Evolutionary conservation across 2,797 vertebrate genomes (phyloP).

Genomic region (Delichon dasypus): DNA sequence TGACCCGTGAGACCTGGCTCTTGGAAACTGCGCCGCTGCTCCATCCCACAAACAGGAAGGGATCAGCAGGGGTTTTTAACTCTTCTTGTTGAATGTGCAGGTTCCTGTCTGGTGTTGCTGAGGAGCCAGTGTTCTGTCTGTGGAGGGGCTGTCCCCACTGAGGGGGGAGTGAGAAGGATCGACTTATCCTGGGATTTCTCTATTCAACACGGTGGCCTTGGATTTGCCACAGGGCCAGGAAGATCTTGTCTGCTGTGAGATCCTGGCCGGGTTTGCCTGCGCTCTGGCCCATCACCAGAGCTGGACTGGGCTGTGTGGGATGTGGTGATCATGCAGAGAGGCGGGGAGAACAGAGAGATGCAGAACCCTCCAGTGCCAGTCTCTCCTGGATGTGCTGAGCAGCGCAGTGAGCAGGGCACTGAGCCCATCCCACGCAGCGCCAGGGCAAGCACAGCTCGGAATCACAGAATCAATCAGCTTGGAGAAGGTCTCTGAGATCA

Average conservation of each 20-base stretch:
- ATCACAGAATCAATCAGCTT: background rate
- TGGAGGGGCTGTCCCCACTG: background rate
- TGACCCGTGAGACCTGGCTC: background rate
- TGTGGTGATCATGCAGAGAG: background rate
- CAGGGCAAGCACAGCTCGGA: background rate
- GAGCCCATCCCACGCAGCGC: background rate
- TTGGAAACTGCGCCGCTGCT: background rate
- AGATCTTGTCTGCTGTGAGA: background rate
- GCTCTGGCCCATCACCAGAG: background rate
- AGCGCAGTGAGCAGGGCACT: background rate
- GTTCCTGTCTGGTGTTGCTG: background rate
- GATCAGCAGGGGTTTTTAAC: background rate
- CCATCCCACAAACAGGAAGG: background rate
- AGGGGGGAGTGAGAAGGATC: background rate
- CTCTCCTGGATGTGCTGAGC: background rate
- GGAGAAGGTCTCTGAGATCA: background rate
- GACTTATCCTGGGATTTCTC: rapidly evolving
- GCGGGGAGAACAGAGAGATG: background rate
- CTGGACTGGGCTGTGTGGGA: background rate
- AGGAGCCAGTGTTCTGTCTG: rapidly evolving
- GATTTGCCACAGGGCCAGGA: background rate
- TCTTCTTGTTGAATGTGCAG: background rate
- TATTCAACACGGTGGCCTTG: background rate
- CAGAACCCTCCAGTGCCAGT: background rate
- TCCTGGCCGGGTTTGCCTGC: background rate